These are phyloP conservation scores for Oreotrochilus melanogaster DNA, from an alignment of 2,113 vertebrate genomes.

Conservation along the genomic window DNA sequence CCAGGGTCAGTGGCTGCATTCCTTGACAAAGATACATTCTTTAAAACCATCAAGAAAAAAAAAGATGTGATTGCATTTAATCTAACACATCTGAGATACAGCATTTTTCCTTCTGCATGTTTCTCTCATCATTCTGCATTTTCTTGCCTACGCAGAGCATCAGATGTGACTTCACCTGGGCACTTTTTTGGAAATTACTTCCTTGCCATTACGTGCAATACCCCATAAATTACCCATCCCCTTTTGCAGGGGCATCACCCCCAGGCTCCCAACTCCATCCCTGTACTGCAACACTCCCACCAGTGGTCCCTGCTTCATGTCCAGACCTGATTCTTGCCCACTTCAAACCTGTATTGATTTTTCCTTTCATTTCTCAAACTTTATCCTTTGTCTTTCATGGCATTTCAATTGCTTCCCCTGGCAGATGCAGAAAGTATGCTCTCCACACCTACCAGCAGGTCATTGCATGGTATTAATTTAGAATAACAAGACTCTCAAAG, in stretches of 20 bases:
- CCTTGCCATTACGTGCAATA: neutral
- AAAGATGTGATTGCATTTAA: fast-evolving
- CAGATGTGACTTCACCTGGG: neutral
- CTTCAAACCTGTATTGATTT: neutral
- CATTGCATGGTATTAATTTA: neutral
- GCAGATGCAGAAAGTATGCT: neutral
- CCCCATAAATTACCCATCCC: neutral
- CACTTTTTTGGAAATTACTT: neutral
- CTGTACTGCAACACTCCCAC: fast-evolving
- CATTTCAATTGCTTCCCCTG: neutral
- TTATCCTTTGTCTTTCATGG: too few relatives aligned
- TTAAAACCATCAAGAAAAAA: neutral
- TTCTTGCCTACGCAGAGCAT: neutral
- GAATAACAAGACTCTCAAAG: neutral
- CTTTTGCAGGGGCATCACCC: neutral
- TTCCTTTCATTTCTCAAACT: neutral
- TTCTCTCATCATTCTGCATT: neutral
- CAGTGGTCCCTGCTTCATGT: neutral
- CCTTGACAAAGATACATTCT: neutral
- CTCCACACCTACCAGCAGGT: neutral
- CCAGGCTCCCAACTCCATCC: neutral
- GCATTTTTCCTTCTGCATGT: neutral
- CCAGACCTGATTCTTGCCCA: neutral
- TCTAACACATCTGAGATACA: fast-evolving
- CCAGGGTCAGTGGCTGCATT: neutral